Conservation (phyloP, 2,113 vertebrate species). For the Heterotilapia buettikoferi region DNA sequence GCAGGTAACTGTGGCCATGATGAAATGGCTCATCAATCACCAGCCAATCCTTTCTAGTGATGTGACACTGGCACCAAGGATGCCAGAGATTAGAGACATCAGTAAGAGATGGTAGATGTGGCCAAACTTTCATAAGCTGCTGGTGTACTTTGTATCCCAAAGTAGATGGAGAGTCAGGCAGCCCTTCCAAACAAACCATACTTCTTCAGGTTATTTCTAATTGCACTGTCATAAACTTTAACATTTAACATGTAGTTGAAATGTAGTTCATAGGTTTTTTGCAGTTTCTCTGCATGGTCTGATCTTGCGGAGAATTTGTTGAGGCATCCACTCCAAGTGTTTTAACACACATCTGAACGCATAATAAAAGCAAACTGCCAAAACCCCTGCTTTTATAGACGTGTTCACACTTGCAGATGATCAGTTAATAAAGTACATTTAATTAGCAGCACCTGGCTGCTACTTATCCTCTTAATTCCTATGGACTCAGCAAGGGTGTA, state of each 20-base stretch:
- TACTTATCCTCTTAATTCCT: not conserved
- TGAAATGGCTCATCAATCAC: conserved; percentile 74
- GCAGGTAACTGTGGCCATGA: conserved; percentile 70
- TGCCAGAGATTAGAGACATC: not conserved
- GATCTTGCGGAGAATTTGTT: not conserved
- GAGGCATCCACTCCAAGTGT: fast-evolving
- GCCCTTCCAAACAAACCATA: not conserved
- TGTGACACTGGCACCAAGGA: not conserved
- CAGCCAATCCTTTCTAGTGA: conserved; percentile 34
- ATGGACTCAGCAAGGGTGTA: not conserved
- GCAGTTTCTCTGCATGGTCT: not conserved
- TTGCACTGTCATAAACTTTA: not conserved
- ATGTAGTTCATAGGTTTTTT: fast-evolving
- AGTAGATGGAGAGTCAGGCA: not conserved
- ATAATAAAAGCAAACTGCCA: not conserved
- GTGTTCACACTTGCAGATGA: not conserved
- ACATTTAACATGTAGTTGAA: not conserved
- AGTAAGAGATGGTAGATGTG: not conserved
- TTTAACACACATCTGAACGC: not conserved
- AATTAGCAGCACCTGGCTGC: not conserved
- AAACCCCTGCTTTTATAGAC: not conserved
- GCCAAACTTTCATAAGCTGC: not conserved
- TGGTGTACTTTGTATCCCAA: not conserved
- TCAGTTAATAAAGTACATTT: not conserved
- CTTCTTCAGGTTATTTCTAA: not conserved